Percentiles rank a stretch among this genome's conserved stretches.
Evolutionary conservation across 2,797 vertebrate species (phyloP).

Genomic region (Sciaenops ocellatus): DNA sequence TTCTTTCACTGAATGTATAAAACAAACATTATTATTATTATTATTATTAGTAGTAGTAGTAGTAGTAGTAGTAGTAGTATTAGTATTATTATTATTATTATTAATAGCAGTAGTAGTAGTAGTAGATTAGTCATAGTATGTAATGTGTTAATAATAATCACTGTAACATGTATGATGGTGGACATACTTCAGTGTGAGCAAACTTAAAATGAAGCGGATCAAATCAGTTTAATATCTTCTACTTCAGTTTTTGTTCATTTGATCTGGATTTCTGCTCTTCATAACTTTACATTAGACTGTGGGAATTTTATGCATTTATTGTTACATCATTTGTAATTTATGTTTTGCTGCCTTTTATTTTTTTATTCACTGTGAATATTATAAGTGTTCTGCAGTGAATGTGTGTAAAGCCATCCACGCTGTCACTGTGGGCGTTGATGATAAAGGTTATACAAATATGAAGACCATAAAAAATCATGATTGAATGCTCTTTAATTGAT

Average conservation of each 20-base stretch:
- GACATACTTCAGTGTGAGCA: neutral
- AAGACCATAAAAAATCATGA: no score
- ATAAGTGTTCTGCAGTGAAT: neutral
- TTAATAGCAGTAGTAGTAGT: neutral
- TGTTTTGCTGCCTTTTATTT: no score
- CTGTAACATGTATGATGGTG: neutral
- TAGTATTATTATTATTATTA: neutral
- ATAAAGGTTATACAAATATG: neutral
- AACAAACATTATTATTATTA: neutral
- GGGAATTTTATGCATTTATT: neutral
- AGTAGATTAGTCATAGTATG: no score
- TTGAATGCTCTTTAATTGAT: neutral
- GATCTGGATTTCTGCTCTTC: neutral
- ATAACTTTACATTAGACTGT: neutral
- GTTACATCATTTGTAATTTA: no score
- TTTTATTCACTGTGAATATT: no score
- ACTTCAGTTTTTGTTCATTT: neutral
- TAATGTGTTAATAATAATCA: neutral
- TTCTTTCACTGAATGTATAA: neutral
- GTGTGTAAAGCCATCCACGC: neutral
- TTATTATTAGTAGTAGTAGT: neutral
- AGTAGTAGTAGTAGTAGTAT: no score
- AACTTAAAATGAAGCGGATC: neutral
- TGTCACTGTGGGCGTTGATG: neutral
- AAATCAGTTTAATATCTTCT: neutral